Percentiles rank a stretch among this genome's conserved stretches.
Evolutionary conservation across 1,140 invertebrate species (phyloP).

Genomic region (Sarcophaga bullata): DNA sequence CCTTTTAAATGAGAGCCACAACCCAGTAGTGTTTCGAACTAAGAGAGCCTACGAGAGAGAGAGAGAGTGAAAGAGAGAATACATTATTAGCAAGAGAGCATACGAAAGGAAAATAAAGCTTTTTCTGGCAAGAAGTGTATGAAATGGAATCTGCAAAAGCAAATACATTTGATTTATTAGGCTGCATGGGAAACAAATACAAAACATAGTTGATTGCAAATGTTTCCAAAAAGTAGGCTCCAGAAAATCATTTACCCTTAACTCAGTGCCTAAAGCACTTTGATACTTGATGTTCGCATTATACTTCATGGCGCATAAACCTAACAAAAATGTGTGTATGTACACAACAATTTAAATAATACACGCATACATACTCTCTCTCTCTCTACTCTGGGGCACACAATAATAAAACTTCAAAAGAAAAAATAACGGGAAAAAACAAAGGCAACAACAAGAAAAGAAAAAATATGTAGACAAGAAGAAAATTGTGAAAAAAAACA

Average conservation of each 20-base stretch:
- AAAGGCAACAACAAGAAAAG: neutral
- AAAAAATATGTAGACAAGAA: slow-evolving; percentile 23
- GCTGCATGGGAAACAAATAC: neutral
- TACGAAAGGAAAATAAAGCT: neutral
- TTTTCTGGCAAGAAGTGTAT: neutral
- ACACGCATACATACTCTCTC: neutral
- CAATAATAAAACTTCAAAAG: neutral
- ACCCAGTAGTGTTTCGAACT: too few relatives aligned
- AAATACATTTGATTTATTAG: neutral
- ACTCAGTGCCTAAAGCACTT: slow-evolving; percentile 40
- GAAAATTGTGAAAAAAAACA: slow-evolving; percentile 1
- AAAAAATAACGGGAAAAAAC: neutral
- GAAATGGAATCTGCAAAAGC: neutral
- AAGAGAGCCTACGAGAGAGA: neutral
- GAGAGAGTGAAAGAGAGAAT: neutral
- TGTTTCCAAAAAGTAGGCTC: slow-evolving; percentile 29
- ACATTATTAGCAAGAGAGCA: neutral
- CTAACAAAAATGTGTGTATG: slow-evolving; percentile 15
- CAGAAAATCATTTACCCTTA: neutral
- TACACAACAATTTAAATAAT: slow-evolving; percentile 25
- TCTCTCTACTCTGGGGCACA: neutral
- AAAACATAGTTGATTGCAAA: neutral
- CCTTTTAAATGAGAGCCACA: neutral
- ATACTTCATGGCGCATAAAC: slow-evolving; percentile 36
- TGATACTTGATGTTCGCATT: slow-evolving; percentile 29